Percentiles rank a stretch among this genome's conserved stretches.
These are phyloP conservation scores for Eupsittula cactorum DNA, from an alignment of 2,113 vertebrate species.

Conservation along the genomic window DNA sequence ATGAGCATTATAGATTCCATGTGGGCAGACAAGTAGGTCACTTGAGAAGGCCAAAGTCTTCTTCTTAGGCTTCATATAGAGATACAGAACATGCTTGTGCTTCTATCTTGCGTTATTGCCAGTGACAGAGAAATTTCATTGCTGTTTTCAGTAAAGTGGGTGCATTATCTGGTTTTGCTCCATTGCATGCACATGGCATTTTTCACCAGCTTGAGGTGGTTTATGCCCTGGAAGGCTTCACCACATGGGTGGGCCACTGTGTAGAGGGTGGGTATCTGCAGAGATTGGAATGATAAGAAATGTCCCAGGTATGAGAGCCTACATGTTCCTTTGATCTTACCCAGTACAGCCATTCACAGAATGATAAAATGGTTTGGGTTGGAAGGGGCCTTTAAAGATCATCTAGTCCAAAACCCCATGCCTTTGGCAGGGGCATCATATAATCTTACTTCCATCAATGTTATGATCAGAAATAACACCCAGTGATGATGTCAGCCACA, in stretches of 20 bases:
- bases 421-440: fast-evolving
- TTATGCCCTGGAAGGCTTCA: background rate
- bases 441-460: background rate
- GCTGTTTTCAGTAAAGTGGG: background rate
- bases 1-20: background rate
- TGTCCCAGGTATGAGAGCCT: background rate
- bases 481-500: background rate
- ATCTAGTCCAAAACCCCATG: background rate
- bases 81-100: background rate
- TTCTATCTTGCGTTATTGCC: background rate
- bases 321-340: background rate
- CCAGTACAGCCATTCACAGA: background rate
- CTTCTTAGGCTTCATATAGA: background rate
- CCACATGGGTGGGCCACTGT: background rate
- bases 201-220: background rate
- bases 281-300: background rate
- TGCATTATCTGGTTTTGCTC: background rate
- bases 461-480: background rate
- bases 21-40: background rate
- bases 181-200: background rate
- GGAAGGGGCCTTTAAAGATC: background rate
- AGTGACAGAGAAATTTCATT: background rate
- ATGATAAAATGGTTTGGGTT: background rate
- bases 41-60: background rate
- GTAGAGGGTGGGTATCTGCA: background rate